Percentiles rank a stretch among this genome's conserved stretches.
These are phyloP conservation scores for Tupaia chinensis DNA, from an alignment of 2,113 vertebrate genomes.

Conservation along the genomic window DNA sequence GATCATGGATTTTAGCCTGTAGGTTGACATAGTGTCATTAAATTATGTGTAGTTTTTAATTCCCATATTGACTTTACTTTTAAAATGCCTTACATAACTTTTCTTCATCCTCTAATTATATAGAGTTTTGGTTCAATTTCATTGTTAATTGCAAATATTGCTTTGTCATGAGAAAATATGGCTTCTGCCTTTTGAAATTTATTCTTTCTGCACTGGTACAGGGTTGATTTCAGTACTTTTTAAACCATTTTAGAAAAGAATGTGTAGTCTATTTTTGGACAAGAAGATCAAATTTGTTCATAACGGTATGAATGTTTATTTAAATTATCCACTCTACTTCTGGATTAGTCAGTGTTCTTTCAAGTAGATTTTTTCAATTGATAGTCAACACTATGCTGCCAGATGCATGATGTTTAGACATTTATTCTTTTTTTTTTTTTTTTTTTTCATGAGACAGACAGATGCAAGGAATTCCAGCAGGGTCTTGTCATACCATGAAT, in stretches of 20 bases:
- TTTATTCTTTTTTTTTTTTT: no score
- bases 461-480: no score
- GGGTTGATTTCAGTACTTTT: not conserved
- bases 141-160: not conserved
- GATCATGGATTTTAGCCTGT: not conserved
- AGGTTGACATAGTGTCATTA: not conserved
- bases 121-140: constrained; percentile 2
- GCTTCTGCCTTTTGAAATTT: not conserved
- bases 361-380: not conserved
- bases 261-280: not conserved
- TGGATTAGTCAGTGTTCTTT: not conserved
- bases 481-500: no score
- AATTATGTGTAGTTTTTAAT: not conserved
- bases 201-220: not conserved
- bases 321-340: not conserved
- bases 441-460: no score
- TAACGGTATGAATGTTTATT: not conserved
- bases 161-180: not conserved
- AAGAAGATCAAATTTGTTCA: not conserved
- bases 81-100: not conserved
- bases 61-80: not conserved
- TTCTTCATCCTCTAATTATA: constrained; percentile 12
- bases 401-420: not conserved
- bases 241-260: not conserved
- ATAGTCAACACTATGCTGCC: not conserved